A percentile compares a stretch with the other conserved stretches of the same genome.
Evolutionary conservation across 1,140 invertebrate species (phyloP).

Genomic region (Drosophila setifemur): DNA sequence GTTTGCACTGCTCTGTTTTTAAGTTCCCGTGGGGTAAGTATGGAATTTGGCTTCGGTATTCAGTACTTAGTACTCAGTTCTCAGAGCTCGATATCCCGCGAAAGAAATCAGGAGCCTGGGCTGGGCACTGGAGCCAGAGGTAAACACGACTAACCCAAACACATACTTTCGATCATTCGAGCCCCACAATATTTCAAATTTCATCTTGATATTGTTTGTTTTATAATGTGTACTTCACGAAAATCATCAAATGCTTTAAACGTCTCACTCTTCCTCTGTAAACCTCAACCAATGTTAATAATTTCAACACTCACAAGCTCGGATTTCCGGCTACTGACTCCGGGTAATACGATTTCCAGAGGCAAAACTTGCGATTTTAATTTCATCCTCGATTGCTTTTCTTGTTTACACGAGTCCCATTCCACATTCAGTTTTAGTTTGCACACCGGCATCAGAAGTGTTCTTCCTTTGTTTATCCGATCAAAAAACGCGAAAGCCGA

Average conservation of each 20-base stretch:
- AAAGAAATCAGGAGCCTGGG: slow-evolving; percentile 1
- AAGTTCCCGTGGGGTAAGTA: slow-evolving; percentile 58
- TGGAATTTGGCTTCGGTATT: slow-evolving; percentile 32
- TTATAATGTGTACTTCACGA: slow-evolving; percentile 54
- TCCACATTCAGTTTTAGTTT: slow-evolving; percentile 25
- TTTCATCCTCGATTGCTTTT: slow-evolving; percentile 57
- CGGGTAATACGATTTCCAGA: neutral
- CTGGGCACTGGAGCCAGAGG: slow-evolving; percentile 22
- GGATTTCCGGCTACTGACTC: neutral
- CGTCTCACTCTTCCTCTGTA: slow-evolving; percentile 3
- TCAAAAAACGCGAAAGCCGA: slow-evolving; percentile 21
- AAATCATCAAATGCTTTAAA: slow-evolving; percentile 76
- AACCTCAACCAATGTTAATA: neutral
- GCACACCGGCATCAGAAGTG: slow-evolving; percentile 7
- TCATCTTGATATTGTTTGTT: slow-evolving; percentile 10
- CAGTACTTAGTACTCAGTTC: neutral
- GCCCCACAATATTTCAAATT: slow-evolving; percentile 16
- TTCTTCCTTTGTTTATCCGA: slow-evolving; percentile 17
- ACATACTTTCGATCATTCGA: slow-evolving; percentile 40
- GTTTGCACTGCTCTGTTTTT: slow-evolving; percentile 33
- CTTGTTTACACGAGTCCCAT: slow-evolving; percentile 45
- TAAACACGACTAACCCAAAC: slow-evolving; percentile 44
- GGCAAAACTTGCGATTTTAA: neutral
- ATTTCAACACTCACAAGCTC: neutral
- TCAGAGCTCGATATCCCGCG: neutral